These are phyloP conservation scores for Pangasius krempfi DNA, from an alignment of 2,797 vertebrate genomes.

Conservation along the genomic window DNA sequence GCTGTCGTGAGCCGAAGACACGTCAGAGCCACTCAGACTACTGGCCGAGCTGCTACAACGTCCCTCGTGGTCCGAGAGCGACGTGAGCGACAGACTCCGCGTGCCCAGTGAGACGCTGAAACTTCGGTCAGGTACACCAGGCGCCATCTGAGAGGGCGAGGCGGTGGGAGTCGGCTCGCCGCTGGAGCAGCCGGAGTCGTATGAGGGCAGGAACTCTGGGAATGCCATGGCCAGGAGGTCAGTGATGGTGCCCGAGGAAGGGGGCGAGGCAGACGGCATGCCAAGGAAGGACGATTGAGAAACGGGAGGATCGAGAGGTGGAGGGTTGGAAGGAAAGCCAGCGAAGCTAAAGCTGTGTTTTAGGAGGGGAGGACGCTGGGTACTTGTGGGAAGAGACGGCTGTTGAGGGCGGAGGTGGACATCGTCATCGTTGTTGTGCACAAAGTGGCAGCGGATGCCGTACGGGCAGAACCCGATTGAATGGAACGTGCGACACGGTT, in stretches of 20 bases:
- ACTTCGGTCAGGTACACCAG: conserved; percentile 27
- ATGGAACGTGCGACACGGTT: conserved; percentile 82
- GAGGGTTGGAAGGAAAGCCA: conserved; percentile 73
- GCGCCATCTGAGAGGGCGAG: conserved; percentile 60
- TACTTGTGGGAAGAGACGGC: conserved; percentile 37
- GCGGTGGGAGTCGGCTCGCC: conserved; percentile 64
- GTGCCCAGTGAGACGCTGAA: conserved; percentile 61
- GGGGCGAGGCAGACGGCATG: conserved; percentile 58
- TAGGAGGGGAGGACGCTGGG: conserved; percentile 71
- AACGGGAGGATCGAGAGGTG: conserved; percentile 47
- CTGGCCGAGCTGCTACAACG: conserved; percentile 75
- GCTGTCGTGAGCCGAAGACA: conserved; percentile 65
- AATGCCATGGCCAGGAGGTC: conserved; percentile 71
- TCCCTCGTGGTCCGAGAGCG: conserved; percentile 81
- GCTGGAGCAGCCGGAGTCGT: conserved; percentile 75
- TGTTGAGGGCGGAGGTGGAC: conserved; percentile 29
- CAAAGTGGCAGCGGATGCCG: conserved; percentile 83
- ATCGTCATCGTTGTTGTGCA: conserved; percentile 81
- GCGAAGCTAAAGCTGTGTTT: conserved; percentile 81
- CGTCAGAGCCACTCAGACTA: conserved; percentile 80
- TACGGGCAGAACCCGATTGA: conserved; percentile 84
- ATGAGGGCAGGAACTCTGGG: conserved; percentile 71
- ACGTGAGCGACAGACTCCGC: conserved; percentile 80
- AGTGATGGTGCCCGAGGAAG: conserved; percentile 65
- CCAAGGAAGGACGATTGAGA: conserved; percentile 23